These are phyloP conservation scores for Drosophila suzukii DNA, from an alignment of 1,140 invertebrate genomes.

Conservation along the genomic window DNA sequence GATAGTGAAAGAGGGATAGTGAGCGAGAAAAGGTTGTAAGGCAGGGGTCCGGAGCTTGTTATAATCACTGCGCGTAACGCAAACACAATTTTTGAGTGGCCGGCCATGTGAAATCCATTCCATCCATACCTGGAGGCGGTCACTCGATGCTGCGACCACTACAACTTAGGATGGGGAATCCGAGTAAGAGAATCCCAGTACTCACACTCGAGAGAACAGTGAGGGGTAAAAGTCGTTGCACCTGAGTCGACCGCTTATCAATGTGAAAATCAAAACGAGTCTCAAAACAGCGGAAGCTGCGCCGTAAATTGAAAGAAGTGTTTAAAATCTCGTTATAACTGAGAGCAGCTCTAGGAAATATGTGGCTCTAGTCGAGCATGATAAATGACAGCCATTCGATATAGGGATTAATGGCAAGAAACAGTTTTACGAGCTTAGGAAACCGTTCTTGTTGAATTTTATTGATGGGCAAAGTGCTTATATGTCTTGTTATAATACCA, in stretches of 20 bases:
- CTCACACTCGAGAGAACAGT: conserved; percentile 10
- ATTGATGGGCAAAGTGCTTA: neutral
- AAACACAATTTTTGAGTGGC: conserved; percentile 80
- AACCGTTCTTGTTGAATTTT: conserved; percentile 8
- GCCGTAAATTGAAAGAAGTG: conserved; percentile 42
- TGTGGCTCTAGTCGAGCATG: conserved; percentile 28
- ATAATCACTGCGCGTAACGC: conserved; percentile 79
- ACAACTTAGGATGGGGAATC: conserved; percentile 3
- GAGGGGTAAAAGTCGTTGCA: conserved; percentile 55
- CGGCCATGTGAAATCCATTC: conserved; percentile 70
- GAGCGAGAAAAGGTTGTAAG: conserved; percentile 8
- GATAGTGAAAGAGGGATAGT: conserved; percentile 29
- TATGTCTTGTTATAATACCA: neutral
- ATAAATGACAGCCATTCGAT: conserved; percentile 48
- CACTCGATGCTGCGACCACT: conserved; percentile 30
- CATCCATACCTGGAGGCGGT: conserved; percentile 58
- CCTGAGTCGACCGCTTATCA: conserved; percentile 50
- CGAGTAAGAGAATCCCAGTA: conserved; percentile 8
- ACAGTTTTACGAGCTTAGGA: conserved; percentile 23
- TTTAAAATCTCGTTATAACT: conserved; percentile 55
- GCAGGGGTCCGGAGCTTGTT: conserved; percentile 49
- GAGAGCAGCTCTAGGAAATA: conserved; percentile 25
- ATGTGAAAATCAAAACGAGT: conserved; percentile 53
- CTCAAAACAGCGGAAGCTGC: conserved; percentile 38
- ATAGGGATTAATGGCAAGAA: conserved; percentile 47